Evolutionary conservation across 2,888 invertebrate genomes (phyloP), one percentile per base, ranked within the genome.

Genomic region (Helobdella robusta): DNA sequence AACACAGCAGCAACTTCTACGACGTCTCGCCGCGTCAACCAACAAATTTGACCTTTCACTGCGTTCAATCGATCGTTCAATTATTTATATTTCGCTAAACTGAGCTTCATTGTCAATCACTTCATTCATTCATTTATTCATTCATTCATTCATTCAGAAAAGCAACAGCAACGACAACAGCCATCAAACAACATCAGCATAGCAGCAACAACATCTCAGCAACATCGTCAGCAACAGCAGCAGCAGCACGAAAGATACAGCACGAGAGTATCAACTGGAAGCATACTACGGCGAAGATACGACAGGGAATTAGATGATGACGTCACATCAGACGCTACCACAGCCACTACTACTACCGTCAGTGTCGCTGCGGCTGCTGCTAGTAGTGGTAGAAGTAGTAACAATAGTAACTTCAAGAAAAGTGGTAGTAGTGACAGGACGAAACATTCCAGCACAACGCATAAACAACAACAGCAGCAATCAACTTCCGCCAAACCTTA

Each of bases 181-280:
- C 20, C 6, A n/a, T 15, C 11, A 40, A 11, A 40, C 8, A 11
- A 40, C 23, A 50, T 32, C 11, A 54, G n/a, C 18, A 20, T 32
- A 54, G 32, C 54, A 54, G 32, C 54, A 54, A 6, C 54, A 4
- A 15, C 44, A n/a, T 40, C 44, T 15, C 50, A 50, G n/a, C 50
- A 50, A 50, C 50, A 5, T 8, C 40, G 11, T 15, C 60, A 36
- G 3, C 60, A 40, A 44, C 46, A 30, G 4, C 34, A 36, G 11
- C 35, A 40, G 2, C 60, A 23, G 4, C 25, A 35, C 35, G 61
- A 52, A 1, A 52, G 66, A 11, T 70, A 70, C 59, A 50, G 65
- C 15, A 70, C 70, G 0, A 59, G 70, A n/a, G 64, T 61, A n/a
- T 25, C 64, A 1, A 68, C 69, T 15, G 70, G 70, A 2, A 63